Evolutionary conservation across 1,140 invertebrate genomes (phyloP).

Genomic region (Cydia fagiglandana): DNA sequence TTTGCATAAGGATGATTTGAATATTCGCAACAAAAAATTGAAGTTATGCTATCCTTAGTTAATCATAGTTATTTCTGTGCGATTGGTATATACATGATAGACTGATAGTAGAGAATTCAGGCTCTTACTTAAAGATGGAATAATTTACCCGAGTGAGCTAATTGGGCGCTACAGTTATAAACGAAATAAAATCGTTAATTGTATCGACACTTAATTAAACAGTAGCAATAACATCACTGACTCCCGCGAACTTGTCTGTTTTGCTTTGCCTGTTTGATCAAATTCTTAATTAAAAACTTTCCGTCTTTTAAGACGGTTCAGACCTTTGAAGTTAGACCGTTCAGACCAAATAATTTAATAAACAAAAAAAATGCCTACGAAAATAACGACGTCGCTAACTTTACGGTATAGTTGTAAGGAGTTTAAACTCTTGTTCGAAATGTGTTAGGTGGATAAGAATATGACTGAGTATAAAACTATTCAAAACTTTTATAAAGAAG

Average conservation of each 20-base stretch:
- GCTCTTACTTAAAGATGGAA: too few relatives aligned
- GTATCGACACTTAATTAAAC: background rate
- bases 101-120: too few relatives aligned
- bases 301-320: background rate
- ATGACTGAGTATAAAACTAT: too few relatives aligned
- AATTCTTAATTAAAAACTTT: constrained; percentile 9
- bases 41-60: constrained; percentile 26
- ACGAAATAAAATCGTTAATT: background rate
- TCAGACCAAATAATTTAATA: background rate
- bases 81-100: background rate
- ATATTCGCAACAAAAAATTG: constrained; percentile 33
- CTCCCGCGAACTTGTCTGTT: background rate
- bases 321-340: background rate
- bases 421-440: background rate
- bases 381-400: background rate
- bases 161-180: too few relatives aligned
- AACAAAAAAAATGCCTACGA: background rate
- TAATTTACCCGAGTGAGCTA: too few relatives aligned
- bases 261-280: constrained; percentile 9
- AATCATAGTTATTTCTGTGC: background rate
- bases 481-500: too few relatives aligned
- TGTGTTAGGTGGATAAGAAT: too few relatives aligned
- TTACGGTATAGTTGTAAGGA: background rate
- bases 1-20: constrained; percentile 53
- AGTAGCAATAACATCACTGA: background rate